These are phyloP conservation scores for Strigops habroptila DNA, from an alignment of 2,113 vertebrate genomes.

Conservation along the genomic window DNA sequence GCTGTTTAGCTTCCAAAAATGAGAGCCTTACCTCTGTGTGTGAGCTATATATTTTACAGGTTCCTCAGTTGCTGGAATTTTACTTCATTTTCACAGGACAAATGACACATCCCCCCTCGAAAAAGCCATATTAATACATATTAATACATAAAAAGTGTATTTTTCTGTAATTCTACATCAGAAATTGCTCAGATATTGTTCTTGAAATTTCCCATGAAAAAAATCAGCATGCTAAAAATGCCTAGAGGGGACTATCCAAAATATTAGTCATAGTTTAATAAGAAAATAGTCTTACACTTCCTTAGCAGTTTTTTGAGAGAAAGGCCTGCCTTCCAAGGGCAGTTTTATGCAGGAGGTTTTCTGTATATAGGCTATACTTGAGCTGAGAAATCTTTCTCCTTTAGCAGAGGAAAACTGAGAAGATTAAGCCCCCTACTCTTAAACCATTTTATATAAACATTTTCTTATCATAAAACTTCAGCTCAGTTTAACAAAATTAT, in stretches of 20 bases:
- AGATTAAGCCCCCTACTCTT: background rate
- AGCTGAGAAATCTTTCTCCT: background rate
- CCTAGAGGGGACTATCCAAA: background rate
- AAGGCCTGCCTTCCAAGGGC: background rate
- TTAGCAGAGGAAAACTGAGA: background rate
- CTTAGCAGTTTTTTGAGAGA: background rate
- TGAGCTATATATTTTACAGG: background rate
- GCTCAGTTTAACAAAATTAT: background rate
- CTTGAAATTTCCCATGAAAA: background rate
- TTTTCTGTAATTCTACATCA: background rate
- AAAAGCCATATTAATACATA: no score
- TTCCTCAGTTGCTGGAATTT: background rate
- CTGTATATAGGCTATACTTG: background rate
- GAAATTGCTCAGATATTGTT: background rate
- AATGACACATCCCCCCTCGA: background rate
- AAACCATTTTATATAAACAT: background rate
- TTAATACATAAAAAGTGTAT: no score
- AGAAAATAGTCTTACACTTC: background rate
- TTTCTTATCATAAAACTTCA: background rate
- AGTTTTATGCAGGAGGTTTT: background rate
- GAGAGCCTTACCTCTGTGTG: background rate
- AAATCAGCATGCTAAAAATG: background rate
- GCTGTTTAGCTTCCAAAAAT: background rate
- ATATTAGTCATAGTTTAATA: background rate
- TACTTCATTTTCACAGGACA: background rate